Evolutionary conservation across 2,797 vertebrate genomes (phyloP), one percentile per base, ranked within the genome.

Genomic region (Tolypeutes matacus): DNA sequence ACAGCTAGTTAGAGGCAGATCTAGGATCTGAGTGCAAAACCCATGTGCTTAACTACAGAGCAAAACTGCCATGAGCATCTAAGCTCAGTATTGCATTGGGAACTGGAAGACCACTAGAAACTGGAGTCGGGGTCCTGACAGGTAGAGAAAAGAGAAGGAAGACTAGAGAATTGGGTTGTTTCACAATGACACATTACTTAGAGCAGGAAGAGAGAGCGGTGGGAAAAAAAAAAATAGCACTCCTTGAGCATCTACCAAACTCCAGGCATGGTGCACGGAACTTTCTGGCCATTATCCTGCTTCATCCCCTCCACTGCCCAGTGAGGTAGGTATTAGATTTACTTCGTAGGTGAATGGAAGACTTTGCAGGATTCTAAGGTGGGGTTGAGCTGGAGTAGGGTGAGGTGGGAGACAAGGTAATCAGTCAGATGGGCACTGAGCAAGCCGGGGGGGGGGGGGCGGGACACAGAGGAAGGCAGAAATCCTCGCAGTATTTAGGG

Each of bases 1-100:
- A 91, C 31, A 81, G 91, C 70, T 62, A 21, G 46, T 34, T 69
- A 75, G 23, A 49, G 42, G 75, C 82, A 83, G 34, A 94, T 11
- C 11, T 82, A 39, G 39, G 42, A 31, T 5, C 27, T 17, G 25
- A 60, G 49, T 65, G 27, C 81, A 49, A 83, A 51, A 58, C 29
- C 60, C 46, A 21, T 23, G 3, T n/a, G 36, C 73, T 82, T 73
- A 81, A 87, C 5, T 18, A 53, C 15, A 8, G 1, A 0, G n/a
- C 62, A 31, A 8, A 8, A 18, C 31, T 53, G 67, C 46, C 20
- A 12, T 1, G 27, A 70, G 36, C 67, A 3, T 60, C 76, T n/a
- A 62, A 42, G 27, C 39, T 36, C 14, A 23, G 56, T 31, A 31
- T 31, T 12, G 39, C 36, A 7, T 49, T 27, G 58, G 84, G 29